Conservation (phyloP, 2,888 invertebrate genomes). For the Amblyjoppa proteus region DNA sequence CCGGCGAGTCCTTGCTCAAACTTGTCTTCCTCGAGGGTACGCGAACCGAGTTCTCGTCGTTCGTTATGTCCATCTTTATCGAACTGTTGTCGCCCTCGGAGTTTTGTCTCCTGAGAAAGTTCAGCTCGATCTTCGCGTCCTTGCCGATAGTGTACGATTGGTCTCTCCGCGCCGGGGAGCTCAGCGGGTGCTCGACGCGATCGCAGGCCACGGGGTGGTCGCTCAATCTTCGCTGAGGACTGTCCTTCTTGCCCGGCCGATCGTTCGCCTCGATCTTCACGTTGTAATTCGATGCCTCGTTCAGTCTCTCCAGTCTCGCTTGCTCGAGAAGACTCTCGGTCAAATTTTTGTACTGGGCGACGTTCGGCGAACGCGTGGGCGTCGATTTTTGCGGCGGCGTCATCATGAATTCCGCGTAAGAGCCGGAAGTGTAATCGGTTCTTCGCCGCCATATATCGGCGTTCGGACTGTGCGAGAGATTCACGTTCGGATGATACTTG, state of each 20-base stretch:
- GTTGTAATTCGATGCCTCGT: conserved; percentile 81
- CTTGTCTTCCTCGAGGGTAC: conserved; percentile 39
- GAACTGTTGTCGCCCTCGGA: conserved; percentile 82
- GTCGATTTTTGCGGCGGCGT: conserved; percentile 79
- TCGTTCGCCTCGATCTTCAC: conserved; percentile 79
- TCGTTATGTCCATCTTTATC: conserved; percentile 72
- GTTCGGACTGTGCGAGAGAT: conserved; percentile 78
- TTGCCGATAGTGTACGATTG: conserved; percentile 70
- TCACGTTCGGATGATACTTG: conserved; percentile 76
- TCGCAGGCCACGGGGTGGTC: conserved; percentile 74
- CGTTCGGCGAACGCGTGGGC: conserved; percentile 81
- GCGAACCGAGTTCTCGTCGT: conserved; percentile 71
- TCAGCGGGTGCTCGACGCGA: conserved; percentile 74
- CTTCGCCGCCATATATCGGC: conserved; percentile 82
- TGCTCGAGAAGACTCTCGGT: conserved; percentile 80
- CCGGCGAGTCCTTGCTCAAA: conserved; percentile 31
- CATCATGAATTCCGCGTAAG: conserved; percentile 78
- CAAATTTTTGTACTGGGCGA: conserved; percentile 79
- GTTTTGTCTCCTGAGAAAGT: conserved; percentile 80
- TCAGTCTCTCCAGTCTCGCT: conserved; percentile 77
- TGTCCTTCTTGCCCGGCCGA: conserved; percentile 74
- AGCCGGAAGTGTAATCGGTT: conserved; percentile 73
- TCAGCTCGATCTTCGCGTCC: conserved; percentile 76
- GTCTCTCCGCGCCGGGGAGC: conserved; percentile 73
- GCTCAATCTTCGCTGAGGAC: conserved; percentile 77